Base-by-base conservation (phyloP, 37 sponge, comb jelly and placozoan genomes). In the Chondrosia reniformis region DNA sequence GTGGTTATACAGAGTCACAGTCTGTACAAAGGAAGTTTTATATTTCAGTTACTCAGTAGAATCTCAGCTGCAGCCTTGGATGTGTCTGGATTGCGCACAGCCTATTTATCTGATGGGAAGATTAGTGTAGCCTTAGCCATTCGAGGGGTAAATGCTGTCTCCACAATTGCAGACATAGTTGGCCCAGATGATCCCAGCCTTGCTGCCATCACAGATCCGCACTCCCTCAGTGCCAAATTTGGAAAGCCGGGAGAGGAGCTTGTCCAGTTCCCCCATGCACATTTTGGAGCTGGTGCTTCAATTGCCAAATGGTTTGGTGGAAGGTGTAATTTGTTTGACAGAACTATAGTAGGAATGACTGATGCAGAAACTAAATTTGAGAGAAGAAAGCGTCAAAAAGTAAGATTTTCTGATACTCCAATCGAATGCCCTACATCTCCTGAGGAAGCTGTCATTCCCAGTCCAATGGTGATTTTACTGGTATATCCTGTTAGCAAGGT, bases 251-350 rank as follows among this genome's bases (percentile, higher is more conserved):
- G 59, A 42, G 49, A 0, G 56, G 57, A 76, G 4, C 76, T 76
- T 28, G 46, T 81, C 13, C 38, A 63, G 15, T 84, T 64, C 31
- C 59, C 77, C 36, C 76, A 65, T 17, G 86, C 69, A 54, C 77
- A 76, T 6, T 80, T 79, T 33, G 25, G 73, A 15, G 76, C 74
- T 12, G 0, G 46, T 8, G 55, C 80, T 40, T 66, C 80, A 17
- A 46, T 84, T 0, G 87, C 87, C 22, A 80, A 80, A 36, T 86
- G 87, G 84, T 91, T 91, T 80, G 91, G 91, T 41, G 91, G 91
- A 0, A 62, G 91, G 7, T 84, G 76, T 44, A 86, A 87, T 34
- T 6, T 86, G 30, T 71, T 84, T 33, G 84, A 84, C 0, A 59
- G 84, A 3, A 84, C 63, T 30, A 74, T 91, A 37, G 72, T 83